Conservation (phyloP, 2,888 invertebrate genomes). For the Erebia ligea region DNA sequence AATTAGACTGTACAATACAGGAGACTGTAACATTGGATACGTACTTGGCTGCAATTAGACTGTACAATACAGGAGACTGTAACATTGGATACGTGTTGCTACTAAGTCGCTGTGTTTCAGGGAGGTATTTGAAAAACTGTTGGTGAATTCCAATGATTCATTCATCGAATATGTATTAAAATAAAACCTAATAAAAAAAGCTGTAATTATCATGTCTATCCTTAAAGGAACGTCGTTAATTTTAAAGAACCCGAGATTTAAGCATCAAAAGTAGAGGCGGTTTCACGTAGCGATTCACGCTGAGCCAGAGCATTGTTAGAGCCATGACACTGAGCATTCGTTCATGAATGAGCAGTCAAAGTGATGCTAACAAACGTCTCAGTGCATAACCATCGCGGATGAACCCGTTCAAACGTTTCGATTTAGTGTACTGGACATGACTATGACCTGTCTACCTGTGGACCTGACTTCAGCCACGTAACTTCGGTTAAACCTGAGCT, state of each 20-base stretch:
- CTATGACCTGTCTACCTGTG: slow-evolving; percentile 16
- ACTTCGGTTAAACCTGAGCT: not conserved
- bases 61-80: too few species aligned
- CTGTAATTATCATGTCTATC: too few species aligned
- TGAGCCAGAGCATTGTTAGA: slow-evolving; percentile 27
- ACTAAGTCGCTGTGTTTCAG: too few species aligned
- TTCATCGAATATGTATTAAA: too few species aligned
- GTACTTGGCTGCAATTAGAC: too few species aligned
- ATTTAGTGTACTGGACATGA: slow-evolving; percentile 36
- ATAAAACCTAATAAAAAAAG: too few species aligned
- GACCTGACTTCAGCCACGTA: not conserved
- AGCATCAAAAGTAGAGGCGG: slow-evolving; percentile 9
- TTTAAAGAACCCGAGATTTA: slow-evolving; percentile 3
- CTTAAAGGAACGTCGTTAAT: not conserved
- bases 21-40: too few species aligned
- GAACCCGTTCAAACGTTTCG: slow-evolving; percentile 37
- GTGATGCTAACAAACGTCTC: slow-evolving; percentile 43
- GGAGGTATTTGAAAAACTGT: too few species aligned
- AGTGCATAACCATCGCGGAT: slow-evolving; percentile 39
- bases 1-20: too few species aligned
- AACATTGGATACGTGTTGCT: too few species aligned
- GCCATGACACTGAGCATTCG: slow-evolving; percentile 37
- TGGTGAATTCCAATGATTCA: too few species aligned
- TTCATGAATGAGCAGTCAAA: slow-evolving; percentile 55
- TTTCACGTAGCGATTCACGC: slow-evolving; percentile 20